Percentiles rank a stretch among this genome's conserved stretches.
Conservation (phyloP, 2,888 invertebrate species). For the Hemicrepidius hirtus region DNA sequence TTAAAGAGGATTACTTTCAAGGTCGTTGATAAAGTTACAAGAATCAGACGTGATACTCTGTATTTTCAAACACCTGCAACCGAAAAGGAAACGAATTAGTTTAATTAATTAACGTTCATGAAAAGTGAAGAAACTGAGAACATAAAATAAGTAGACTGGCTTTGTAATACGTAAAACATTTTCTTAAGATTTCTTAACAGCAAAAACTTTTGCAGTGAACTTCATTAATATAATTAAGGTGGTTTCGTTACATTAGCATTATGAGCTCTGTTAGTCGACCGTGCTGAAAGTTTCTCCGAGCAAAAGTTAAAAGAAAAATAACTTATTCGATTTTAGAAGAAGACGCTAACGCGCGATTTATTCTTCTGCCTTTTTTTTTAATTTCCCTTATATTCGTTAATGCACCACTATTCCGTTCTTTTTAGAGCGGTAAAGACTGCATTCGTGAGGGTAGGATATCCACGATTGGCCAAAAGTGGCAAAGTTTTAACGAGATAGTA, state of each 20-base stretch:
- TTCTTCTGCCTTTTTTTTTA: constrained; percentile 38
- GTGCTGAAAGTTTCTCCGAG: constrained; percentile 14
- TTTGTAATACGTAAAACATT: constrained; percentile 42
- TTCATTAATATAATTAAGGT: constrained; percentile 42
- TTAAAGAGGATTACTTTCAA: constrained; percentile 15
- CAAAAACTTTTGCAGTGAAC: constrained; percentile 32
- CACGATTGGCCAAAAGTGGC: constrained; percentile 50
- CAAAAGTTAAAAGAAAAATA: constrained; percentile 25
- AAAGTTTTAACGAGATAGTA: constrained; percentile 54
- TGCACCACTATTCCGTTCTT: constrained; percentile 38
- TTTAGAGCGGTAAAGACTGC: constrained; percentile 30
- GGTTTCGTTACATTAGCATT: constrained; percentile 38
- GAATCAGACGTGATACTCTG: constrained; percentile 1
- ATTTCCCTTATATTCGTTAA: constrained; percentile 39
- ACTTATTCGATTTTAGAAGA: constrained; percentile 7
- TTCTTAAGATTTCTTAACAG: constrained; percentile 34
- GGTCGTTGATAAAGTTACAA: background rate
- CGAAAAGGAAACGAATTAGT: constrained; percentile 23
- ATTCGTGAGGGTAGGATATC: constrained; percentile 36
- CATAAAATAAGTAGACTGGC: constrained; percentile 30
- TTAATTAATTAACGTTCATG: constrained; percentile 42
- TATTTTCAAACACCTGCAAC: constrained; percentile 6
- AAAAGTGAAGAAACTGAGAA: constrained; percentile 27
- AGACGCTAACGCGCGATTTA: constrained; percentile 11
- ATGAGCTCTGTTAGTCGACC: constrained; percentile 28